phyloP scores from a whole-genome alignment of 2,113 vertebrate genomes.

The Nothoprocta perdicaria region DNA sequence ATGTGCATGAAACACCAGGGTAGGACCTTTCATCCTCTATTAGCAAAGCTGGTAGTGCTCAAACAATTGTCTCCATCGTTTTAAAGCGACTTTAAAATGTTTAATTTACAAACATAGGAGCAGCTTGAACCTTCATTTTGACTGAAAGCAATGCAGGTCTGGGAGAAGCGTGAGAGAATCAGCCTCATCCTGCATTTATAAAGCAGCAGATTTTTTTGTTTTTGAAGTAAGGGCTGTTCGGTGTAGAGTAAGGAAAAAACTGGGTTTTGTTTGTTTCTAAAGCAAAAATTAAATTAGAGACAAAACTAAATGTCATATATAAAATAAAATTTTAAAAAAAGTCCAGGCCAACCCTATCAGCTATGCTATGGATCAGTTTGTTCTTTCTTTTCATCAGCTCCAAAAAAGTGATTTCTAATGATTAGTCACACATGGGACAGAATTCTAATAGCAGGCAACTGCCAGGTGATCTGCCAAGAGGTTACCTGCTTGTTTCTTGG shows the following conservation, averaged over 20 bases:
- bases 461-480: background rate
- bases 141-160: background rate
- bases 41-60: background rate
- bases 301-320: background rate
- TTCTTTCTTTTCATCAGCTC: background rate
- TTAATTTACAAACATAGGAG: background rate
- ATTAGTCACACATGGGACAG: background rate
- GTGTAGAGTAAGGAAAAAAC: background rate
- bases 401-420: background rate
- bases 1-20: background rate
- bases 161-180: background rate
- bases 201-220: background rate
- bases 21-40: background rate
- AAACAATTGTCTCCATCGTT: background rate
- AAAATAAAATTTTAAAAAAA: background rate
- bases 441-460: background rate
- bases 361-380: background rate
- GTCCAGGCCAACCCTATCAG: background rate
- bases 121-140: background rate
- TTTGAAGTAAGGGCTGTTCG: background rate
- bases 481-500: background rate
- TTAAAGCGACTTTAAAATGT: background rate
- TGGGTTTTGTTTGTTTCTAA: background rate
- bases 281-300: background rate
- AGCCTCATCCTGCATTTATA: background rate